Evolutionary conservation across 2,113 vertebrate species (phyloP).

Genomic region (Dinomys branickii): DNA sequence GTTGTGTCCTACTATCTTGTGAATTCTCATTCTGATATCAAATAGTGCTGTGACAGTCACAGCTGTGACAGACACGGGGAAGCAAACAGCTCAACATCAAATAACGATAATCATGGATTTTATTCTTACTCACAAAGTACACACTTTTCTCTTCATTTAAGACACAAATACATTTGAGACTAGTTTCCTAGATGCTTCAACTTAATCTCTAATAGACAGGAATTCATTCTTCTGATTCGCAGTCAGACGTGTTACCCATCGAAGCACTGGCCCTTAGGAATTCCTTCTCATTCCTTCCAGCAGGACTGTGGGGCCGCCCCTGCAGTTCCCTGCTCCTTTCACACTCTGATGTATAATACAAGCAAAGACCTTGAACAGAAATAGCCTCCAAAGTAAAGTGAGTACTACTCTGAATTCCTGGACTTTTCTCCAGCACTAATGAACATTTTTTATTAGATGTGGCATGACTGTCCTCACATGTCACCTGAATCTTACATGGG

Average conservation of each 20-base stretch:
- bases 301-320: background rate
- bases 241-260: too few species aligned
- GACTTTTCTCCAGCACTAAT: background rate
- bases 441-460: background rate
- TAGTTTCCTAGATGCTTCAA: constrained; percentile 24
- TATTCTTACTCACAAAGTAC: background rate
- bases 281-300: background rate
- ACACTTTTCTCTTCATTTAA: constrained; percentile 1
- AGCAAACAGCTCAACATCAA: constrained; percentile 7
- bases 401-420: background rate
- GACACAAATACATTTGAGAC: background rate
- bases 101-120: background rate
- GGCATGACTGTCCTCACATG: background rate
- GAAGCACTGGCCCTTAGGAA: too few species aligned
- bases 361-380: background rate
- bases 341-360: background rate
- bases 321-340: background rate
- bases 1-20: background rate
- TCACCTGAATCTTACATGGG: background rate
- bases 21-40: background rate
- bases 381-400: background rate
- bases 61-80: constrained; percentile 23
- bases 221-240: background rate
- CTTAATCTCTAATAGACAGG: background rate
- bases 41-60: background rate